Evolutionary conservation across 2,797 vertebrate species (phyloP).

Genomic region (Mallotus villosus): DNA sequence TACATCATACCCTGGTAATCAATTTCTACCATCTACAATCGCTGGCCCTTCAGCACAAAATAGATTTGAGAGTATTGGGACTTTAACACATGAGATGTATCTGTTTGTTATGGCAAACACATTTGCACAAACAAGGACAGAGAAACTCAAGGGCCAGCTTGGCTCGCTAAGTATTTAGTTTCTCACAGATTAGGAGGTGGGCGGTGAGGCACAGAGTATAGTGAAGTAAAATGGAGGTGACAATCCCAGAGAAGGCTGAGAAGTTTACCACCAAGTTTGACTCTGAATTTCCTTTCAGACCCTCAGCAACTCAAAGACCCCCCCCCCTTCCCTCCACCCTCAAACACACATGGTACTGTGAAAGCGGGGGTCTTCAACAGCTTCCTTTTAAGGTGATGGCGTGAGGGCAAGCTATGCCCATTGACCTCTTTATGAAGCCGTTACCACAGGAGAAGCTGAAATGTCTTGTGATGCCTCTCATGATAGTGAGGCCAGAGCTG

Average conservation of each 20-base stretch:
- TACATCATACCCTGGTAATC: too few relatives aligned
- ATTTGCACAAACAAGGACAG: background rate
- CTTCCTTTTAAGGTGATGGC: constrained; percentile 22
- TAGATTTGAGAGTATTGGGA: background rate
- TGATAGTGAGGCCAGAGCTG: constrained; percentile 20
- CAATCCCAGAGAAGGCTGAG: constrained; percentile 10
- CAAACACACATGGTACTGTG: background rate
- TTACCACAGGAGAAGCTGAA: background rate
- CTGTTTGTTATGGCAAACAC: background rate
- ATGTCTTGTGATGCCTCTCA: constrained; percentile 35
- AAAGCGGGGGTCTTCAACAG: constrained; percentile 1
- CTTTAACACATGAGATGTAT: constrained; percentile 3
- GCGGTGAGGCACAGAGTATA: constrained; percentile 6
- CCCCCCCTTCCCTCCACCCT: background rate
- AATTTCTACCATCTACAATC: too few relatives aligned
- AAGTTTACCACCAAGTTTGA: constrained; percentile 15
- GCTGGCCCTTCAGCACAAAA: too few relatives aligned
- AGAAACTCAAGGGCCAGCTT: background rate
- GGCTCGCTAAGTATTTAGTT: background rate
- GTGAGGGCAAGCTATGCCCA: background rate
- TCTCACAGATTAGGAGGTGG: constrained; percentile 1
- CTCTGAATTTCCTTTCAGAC: constrained; percentile 14
- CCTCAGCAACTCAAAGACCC: constrained; percentile 9
- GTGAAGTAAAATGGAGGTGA: constrained; percentile 14
- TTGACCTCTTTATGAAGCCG: background rate